Evolutionary conservation across 92 coral and sea anemone genomes (phyloP).

Genomic region (Meandrina meandrites): DNA sequence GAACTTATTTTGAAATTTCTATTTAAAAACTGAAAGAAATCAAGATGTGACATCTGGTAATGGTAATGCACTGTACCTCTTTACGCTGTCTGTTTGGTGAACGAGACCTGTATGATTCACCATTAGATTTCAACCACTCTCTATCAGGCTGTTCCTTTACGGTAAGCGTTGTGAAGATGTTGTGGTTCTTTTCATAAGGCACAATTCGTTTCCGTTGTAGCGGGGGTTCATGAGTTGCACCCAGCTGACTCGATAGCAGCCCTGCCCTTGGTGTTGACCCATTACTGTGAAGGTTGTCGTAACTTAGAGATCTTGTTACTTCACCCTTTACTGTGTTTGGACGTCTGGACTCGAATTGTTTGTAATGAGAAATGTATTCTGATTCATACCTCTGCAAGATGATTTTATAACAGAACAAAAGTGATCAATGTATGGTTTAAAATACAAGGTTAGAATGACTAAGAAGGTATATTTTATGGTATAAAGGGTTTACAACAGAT

Average conservation of each 20-base stretch:
- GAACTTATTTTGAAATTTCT: too few species aligned
- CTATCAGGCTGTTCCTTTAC: slow-evolving; percentile 81
- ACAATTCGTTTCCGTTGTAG: slow-evolving; percentile 91
- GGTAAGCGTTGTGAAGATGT: slow-evolving; percentile 87
- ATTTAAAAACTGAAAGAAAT: too few species aligned
- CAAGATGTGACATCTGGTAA: too few species aligned
- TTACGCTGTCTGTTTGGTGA: slow-evolving; percentile 22
- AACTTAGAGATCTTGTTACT: slow-evolving; percentile 67
- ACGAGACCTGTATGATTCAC: slow-evolving; percentile 33
- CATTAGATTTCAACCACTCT: slow-evolving; percentile 83
- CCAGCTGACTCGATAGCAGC: slow-evolving; percentile 79
- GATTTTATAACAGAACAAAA: background rate
- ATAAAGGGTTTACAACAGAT: background rate
- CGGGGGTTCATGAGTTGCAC: slow-evolving; percentile 86
- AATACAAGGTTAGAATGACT: background rate
- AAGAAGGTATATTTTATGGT: too few species aligned
- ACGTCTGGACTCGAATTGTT: slow-evolving; percentile 75
- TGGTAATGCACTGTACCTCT: slow-evolving; percentile 12
- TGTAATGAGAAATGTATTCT: slow-evolving; percentile 81
- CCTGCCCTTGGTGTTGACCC: slow-evolving; percentile 93
- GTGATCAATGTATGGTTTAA: background rate
- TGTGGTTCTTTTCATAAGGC: slow-evolving; percentile 93
- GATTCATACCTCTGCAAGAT: slow-evolving; percentile 74
- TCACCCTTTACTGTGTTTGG: slow-evolving; percentile 89
- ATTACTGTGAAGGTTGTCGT: slow-evolving; percentile 63